Base-by-base conservation (phyloP, 2,113 vertebrate genomes). In the Bubo bubo region DNA sequence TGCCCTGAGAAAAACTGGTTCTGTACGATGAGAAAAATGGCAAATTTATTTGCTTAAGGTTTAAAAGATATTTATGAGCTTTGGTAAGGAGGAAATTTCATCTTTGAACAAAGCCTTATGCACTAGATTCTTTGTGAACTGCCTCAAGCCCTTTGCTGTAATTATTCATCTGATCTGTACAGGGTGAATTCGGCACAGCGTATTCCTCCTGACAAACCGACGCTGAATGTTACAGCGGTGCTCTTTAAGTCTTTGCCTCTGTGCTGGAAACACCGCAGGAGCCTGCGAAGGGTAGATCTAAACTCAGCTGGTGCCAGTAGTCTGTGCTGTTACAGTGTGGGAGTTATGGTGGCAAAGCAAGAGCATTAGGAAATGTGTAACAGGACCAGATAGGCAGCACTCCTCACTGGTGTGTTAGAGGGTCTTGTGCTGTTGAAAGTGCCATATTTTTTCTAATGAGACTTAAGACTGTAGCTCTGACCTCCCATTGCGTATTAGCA, bases 11-110 rank as follows among this genome's bases (percentile, higher is more conserved):
- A 93, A 90, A 96, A 90, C 79, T 89, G 72, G 47, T 87, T 95
- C 93, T 90, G 70, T 95, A 41, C 1, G 8, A 58, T 0, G 2
- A 84, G 76, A 91, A 94, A 91, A 95, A 91, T 47, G 88, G 85
- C 62, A 49, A 75, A 73, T 95, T 91, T 97, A 90, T 98, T 98
- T 98, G 95, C 95, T 96, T 95, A 98, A 91, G 95, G 68, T 95
- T 98, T 98, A 95, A 90, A 96, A 94, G 86, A 58, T 92, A 93
- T 96, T 98, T 95, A 95, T 96, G 89, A 95, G 93, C 95, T 97
- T 97, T 93, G 92, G 77, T 85, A 52, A 96, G 91, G 94, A 97
- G 95, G 98, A 97, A 97, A 91, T 95, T 89, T 95, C 84, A 56
- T 86, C 97, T 97, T 67, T 47, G 77, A 97, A 90, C 88, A 96